Conservation (phyloP, 2,888 invertebrate genomes). For the Callyntrura sp. region DNA sequence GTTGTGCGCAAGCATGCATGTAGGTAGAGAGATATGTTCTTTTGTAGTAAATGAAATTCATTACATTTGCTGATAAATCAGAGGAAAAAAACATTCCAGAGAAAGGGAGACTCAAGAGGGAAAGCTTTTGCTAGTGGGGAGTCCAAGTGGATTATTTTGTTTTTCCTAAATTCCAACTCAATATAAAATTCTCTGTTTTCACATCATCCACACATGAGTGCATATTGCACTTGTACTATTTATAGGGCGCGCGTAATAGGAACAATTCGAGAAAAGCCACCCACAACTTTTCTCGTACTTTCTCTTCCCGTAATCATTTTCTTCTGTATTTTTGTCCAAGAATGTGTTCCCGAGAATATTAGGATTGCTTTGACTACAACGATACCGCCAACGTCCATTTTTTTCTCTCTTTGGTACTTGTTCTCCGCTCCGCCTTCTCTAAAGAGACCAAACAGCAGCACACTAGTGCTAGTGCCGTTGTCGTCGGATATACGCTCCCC, state of each 20-base stretch:
- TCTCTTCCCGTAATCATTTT: conserved; percentile 1
- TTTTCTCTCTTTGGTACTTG: not conserved
- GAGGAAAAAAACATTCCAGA: conserved; percentile 57
- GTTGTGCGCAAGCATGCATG: not conserved
- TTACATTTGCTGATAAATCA: conserved; percentile 75
- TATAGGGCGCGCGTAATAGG: conserved; percentile 4
- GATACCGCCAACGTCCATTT: not conserved
- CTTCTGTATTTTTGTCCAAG: not conserved
- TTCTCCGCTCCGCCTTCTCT: too few relatives aligned
- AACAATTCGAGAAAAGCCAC: conserved; percentile 55
- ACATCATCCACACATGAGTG: not conserved
- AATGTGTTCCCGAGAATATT: not conserved
- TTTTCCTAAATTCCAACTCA: conserved; percentile 7
- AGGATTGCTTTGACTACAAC: not conserved
- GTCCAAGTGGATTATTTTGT: conserved; percentile 54
- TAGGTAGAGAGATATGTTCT: conserved; percentile 2
- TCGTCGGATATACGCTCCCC: too few relatives aligned
- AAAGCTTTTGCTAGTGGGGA: not conserved
- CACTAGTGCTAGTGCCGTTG: too few relatives aligned
- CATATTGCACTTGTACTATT: not conserved
- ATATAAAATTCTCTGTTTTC: conserved; percentile 43
- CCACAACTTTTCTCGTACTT: too few relatives aligned
- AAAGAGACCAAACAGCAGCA: too few relatives aligned
- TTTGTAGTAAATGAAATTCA: conserved; percentile 68
- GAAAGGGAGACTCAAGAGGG: conserved; percentile 29